These are phyloP conservation scores for Intellagama lesueurii DNA, from an alignment of 2,797 vertebrate species.

Conservation along the genomic window DNA sequence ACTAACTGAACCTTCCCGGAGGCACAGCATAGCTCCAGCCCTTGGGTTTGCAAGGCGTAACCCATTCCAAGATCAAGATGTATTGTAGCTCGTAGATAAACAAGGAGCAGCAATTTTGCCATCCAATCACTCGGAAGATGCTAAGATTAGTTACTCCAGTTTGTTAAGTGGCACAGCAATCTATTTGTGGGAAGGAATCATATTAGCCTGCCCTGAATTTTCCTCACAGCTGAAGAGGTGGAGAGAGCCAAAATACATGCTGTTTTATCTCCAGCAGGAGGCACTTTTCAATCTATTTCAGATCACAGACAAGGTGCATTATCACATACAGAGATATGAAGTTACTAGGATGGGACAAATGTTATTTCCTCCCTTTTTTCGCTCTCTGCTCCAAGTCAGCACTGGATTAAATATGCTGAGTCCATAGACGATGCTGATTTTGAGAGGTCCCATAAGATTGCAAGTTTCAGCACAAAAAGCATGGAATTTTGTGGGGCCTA, in stretches of 20 bases:
- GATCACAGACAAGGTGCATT: background rate
- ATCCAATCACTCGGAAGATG: background rate
- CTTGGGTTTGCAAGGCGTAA: background rate
- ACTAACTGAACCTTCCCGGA: background rate
- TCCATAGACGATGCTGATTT: no score
- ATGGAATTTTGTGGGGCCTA: no score
- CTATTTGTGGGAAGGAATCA: slow-evolving; percentile 2
- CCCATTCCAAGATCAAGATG: background rate
- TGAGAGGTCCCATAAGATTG: no score
- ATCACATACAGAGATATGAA: background rate
- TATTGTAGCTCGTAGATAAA: background rate
- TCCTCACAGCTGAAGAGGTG: background rate
- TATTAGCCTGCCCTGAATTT: background rate
- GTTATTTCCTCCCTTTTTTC: no score
- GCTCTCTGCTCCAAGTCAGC: no score
- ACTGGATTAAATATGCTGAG: no score
- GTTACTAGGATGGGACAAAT: no score
- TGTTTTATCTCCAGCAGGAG: background rate
- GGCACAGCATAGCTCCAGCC: background rate
- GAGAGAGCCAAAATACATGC: background rate
- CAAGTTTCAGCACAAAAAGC: no score
- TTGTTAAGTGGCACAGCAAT: background rate
- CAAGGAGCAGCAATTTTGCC: background rate
- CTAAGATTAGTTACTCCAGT: slow-evolving; percentile 1
- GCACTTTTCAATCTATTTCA: background rate